Conservation (phyloP, 2,113 vertebrate genomes). For the Propithecus coquereli region DNA sequence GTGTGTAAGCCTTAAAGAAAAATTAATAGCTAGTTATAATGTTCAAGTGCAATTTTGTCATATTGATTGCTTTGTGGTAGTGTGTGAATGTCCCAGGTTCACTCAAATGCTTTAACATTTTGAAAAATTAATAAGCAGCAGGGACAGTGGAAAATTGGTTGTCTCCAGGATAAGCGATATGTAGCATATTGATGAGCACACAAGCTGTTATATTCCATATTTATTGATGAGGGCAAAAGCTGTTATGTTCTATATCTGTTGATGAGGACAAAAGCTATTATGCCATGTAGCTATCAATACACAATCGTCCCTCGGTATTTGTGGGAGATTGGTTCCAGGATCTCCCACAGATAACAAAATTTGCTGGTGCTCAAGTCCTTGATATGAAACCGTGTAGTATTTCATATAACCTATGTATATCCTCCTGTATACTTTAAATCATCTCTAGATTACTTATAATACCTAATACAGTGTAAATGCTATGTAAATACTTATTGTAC, state of each 20-base stretch:
- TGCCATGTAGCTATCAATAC: not conserved
- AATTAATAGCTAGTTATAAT: not conserved
- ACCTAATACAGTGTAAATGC: not conserved
- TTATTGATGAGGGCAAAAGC: not conserved
- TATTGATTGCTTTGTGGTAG: not conserved
- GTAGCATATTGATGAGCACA: not conserved
- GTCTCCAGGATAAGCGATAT: not conserved
- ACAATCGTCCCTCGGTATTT: not conserved
- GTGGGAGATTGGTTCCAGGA: not conserved
- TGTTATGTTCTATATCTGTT: not conserved
- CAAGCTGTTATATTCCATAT: not conserved
- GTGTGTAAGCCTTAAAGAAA: not conserved
- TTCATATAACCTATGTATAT: not conserved
- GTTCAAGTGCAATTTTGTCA: not conserved
- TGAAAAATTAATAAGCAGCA: conserved; percentile 9
- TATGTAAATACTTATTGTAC: not conserved
- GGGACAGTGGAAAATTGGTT: not conserved
- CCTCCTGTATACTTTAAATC: not conserved
- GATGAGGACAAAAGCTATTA: not conserved
- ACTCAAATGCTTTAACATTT: not conserved
- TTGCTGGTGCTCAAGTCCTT: not conserved
- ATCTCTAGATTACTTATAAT: not conserved
- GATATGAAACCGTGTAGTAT: not conserved
- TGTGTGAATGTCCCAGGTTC: not conserved
- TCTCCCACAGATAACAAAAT: not conserved